Percentiles rank a stretch among this genome's conserved stretches.
Conservation (phyloP, 1,140 invertebrate genomes). For the Argopecten irradians region DNA sequence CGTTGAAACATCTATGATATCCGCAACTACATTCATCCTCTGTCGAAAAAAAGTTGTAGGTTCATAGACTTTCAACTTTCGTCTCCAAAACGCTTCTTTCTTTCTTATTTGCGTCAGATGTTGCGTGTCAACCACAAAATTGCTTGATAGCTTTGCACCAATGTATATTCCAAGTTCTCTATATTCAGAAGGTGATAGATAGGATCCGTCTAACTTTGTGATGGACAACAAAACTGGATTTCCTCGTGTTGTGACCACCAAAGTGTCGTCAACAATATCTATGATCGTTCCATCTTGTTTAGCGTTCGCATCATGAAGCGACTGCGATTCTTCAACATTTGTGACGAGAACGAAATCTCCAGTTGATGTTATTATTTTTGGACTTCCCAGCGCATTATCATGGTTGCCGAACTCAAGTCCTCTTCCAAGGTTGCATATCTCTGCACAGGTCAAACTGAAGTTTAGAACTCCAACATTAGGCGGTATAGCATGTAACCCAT, state of each 20-base stretch:
- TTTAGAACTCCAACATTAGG: constrained; percentile 59
- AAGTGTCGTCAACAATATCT: constrained; percentile 56
- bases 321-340: constrained; percentile 43
- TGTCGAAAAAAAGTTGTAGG: constrained; percentile 61
- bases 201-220: constrained; percentile 52
- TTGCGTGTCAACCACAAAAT: constrained; percentile 34
- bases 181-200: constrained; percentile 37
- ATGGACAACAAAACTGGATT: constrained; percentile 49
- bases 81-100: constrained; percentile 59
- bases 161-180: constrained; percentile 36
- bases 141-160: constrained; percentile 34
- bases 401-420: constrained; percentile 56
- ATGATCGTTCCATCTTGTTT: constrained; percentile 49
- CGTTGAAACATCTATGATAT: constrained; percentile 57
- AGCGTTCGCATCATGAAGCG: not conserved
- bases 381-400: constrained; percentile 59
- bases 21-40: constrained; percentile 62
- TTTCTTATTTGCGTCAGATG: constrained; percentile 50
- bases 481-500: constrained; percentile 55
- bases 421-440: constrained; percentile 52
- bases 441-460: constrained; percentile 41
- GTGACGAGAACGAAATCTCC: constrained; percentile 59
- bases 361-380: constrained; percentile 55
- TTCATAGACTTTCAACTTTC: constrained; percentile 53
- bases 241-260: constrained; percentile 55